Evolutionary conservation across 2,113 vertebrate genomes (phyloP).

Genomic region (Bubo blakistoni): DNA sequence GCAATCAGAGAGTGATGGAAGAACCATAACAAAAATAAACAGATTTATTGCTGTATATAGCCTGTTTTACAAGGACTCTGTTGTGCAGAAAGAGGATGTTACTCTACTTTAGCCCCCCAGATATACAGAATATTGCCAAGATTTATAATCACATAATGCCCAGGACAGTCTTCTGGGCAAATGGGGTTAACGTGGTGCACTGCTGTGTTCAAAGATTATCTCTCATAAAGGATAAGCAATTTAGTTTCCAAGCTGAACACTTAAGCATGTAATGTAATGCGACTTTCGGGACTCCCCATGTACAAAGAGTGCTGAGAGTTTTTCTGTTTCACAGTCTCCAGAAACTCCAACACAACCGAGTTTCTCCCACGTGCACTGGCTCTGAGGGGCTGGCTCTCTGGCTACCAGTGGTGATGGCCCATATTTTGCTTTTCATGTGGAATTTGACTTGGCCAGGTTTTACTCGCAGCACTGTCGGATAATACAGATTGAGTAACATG

Average conservation of each 20-base stretch:
- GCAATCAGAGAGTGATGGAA: background rate
- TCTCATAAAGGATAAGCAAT: background rate
- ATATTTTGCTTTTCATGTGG: background rate
- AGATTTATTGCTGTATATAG: background rate
- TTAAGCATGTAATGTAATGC: rapidly evolving
- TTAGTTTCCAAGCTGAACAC: background rate
- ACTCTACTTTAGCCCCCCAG: background rate
- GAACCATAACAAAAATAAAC: background rate
- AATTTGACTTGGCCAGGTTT: background rate
- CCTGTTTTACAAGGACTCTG: background rate
- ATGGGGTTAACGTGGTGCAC: background rate
- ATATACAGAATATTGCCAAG: background rate
- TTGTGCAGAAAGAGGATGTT: background rate
- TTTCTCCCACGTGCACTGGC: rapidly evolving
- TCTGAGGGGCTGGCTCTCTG: background rate
- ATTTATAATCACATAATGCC: background rate
- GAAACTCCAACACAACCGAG: rapidly evolving
- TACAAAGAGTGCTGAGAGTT: background rate
- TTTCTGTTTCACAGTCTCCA: background rate
- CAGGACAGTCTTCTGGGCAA: background rate
- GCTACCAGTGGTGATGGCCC: background rate
- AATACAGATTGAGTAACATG: background rate
- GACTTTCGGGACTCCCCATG: background rate
- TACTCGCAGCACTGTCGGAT: background rate
- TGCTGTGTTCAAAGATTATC: background rate